Conservation (phyloP, 2,113 vertebrate genomes). For the Neoarius graeffei region DNA sequence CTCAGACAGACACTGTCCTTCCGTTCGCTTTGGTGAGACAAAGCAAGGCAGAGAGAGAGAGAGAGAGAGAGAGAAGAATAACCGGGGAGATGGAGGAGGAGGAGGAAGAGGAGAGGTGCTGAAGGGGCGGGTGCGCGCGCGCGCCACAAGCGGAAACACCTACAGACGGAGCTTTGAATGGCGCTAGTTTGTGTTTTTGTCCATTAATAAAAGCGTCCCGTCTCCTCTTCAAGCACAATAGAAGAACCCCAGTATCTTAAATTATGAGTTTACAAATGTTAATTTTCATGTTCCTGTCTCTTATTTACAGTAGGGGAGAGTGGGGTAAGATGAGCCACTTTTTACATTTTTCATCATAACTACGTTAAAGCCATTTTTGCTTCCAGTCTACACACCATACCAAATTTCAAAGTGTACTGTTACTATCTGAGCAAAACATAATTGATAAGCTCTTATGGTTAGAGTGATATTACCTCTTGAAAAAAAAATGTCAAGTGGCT, state of each 20-base stretch:
- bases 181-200: background rate
- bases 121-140: slow-evolving; percentile 66
- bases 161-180: slow-evolving; percentile 34
- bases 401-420: no score
- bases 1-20: slow-evolving; percentile 62
- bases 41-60: slow-evolving; percentile 54
- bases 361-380: no score
- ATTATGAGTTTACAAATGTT: background rate
- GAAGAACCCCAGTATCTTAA: background rate
- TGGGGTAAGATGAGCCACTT: no score
- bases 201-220: background rate
- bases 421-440: no score
- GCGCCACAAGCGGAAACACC: slow-evolving; percentile 65
- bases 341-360: no score
- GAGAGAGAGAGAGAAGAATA: slow-evolving; percentile 52
- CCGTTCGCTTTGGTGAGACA: slow-evolving; percentile 50
- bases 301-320: no score
- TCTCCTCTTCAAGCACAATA: background rate
- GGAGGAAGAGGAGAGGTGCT: slow-evolving; percentile 38
- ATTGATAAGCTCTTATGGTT: no score
- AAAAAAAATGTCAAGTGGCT: no score
- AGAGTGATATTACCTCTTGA: no score
- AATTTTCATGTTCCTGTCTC: background rate
- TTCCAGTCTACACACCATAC: no score
- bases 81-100: slow-evolving; percentile 51